A percentile compares a stretch with the other conserved stretches of the same genome.
Conservation (phyloP, 2,113 vertebrate species). For the Salvelinus alpinus region DNA sequence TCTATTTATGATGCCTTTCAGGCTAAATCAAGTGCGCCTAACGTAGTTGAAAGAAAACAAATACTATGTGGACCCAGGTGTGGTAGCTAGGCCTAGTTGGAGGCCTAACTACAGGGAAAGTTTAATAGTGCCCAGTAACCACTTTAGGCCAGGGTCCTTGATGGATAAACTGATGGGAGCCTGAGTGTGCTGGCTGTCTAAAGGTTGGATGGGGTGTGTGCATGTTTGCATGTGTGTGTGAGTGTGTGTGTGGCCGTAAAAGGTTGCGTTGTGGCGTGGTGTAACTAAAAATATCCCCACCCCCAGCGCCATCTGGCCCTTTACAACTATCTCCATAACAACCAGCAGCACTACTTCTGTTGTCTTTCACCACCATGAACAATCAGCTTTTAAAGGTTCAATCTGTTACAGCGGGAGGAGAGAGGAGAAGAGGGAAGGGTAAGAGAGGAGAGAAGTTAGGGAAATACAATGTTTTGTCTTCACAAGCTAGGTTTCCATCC, state of each 20-base stretch:
- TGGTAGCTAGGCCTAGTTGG: background rate
- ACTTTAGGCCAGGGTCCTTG: constrained; percentile 4
- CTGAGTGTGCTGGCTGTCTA: constrained; percentile 12
- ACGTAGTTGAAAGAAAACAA: too few relatives aligned
- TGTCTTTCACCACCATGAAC: too few relatives aligned
- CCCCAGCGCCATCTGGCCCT: too few relatives aligned
- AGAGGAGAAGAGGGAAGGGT: background rate
- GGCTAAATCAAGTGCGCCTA: constrained; percentile 29
- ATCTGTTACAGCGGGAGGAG: too few relatives aligned
- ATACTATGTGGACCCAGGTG: too few relatives aligned
- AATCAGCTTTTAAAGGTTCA: too few relatives aligned
- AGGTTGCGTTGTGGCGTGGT: constrained; percentile 48
- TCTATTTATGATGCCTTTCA: constrained; percentile 17
- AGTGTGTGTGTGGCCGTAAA: constrained; percentile 44
- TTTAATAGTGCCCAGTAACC: too few relatives aligned
- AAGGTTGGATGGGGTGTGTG: too few relatives aligned
- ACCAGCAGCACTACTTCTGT: too few relatives aligned
- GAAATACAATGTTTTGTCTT: too few relatives aligned
- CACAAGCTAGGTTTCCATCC: too few relatives aligned
- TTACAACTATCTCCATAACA: too few relatives aligned
- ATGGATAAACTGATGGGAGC: constrained; percentile 49
- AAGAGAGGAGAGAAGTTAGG: constrained; percentile 1
- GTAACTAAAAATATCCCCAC: constrained; percentile 65
- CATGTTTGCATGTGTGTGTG: constrained; percentile 16
- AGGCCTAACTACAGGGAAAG: constrained; percentile 27